Percentiles rank a stretch among this genome's conserved stretches.
phyloP scores from a whole-genome alignment of 2,888 invertebrate genomes.

The Drosophila setosimentum region DNA sequence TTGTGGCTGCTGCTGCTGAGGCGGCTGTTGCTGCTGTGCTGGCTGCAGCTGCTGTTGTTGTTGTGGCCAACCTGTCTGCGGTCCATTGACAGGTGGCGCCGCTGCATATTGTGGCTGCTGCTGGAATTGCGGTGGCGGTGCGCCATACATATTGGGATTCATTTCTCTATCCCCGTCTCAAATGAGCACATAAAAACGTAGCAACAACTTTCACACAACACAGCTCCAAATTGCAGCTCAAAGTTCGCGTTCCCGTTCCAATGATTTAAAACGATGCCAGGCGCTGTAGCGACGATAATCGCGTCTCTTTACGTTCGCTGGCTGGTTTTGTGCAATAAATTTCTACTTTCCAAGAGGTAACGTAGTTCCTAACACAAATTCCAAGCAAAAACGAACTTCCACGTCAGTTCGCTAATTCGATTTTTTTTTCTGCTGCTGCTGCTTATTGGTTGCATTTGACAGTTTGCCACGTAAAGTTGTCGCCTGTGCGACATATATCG shows the following conservation, averaged over 20 bases:
- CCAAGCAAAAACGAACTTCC: constrained; percentile 77
- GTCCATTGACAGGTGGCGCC: constrained; percentile 55
- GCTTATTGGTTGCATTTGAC: constrained; percentile 70
- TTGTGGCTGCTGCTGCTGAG: constrained; percentile 45
- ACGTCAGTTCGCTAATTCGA: constrained; percentile 81
- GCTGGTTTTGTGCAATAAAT: constrained; percentile 24
- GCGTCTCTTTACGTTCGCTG: constrained; percentile 22
- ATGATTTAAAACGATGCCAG: constrained; percentile 24
- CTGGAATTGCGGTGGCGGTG: constrained; percentile 81
- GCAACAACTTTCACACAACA: constrained; percentile 70
- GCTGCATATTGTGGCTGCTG: constrained; percentile 64
- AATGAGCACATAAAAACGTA: constrained; percentile 45
- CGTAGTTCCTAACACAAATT: constrained; percentile 54
- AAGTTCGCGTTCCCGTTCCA: constrained; percentile 60
- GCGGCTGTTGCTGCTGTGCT: constrained; percentile 64
- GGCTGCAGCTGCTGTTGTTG: constrained; percentile 51
- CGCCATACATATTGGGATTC: constrained; percentile 84
- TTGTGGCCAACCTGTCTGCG: constrained; percentile 61
- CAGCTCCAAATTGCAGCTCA: constrained; percentile 62
- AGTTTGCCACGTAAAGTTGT: constrained; percentile 82
- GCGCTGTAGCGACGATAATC: constrained; percentile 21
- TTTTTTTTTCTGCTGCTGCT: constrained; percentile 67
- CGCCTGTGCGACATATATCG: constrained; percentile 50
- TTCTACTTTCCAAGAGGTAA: constrained; percentile 46
- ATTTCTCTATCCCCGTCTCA: constrained; percentile 32